Conservation (phyloP, 2,888 invertebrate genomes). For the Steinernema carpocapsae region DNA sequence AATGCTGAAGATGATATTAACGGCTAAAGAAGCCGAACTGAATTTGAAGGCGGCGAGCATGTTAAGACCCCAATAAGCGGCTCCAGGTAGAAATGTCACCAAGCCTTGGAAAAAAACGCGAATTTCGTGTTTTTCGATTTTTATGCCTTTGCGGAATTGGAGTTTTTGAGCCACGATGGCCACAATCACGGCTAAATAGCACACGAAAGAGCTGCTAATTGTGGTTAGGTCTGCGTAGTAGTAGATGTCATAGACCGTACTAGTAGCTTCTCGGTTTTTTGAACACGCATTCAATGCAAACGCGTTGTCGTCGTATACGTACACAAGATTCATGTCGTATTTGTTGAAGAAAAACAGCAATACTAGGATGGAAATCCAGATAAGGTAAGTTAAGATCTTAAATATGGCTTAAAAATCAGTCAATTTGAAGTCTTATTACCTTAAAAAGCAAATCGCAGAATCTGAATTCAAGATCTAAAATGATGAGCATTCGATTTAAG, state of each 20-base stretch:
- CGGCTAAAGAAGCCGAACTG: neutral
- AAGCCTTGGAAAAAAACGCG: neutral
- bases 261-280: neutral
- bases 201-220: neutral
- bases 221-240: slow-evolving; percentile 5
- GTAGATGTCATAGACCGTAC: neutral
- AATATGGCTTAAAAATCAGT: neutral
- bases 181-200: neutral
- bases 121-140: slow-evolving; percentile 18
- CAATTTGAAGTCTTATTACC: neutral
- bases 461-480: neutral
- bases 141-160: neutral
- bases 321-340: neutral
- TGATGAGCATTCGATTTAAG: neutral
- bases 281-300: neutral
- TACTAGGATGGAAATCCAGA: neutral
- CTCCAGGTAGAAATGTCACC: neutral
- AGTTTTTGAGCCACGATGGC: slow-evolving; percentile 2
- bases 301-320: slow-evolving; percentile 16
- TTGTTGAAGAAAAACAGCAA: neutral
- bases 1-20: slow-evolving; percentile 4
- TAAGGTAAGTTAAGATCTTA: neutral
- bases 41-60: neutral
- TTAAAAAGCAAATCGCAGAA: neutral
- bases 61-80: neutral